Evolutionary conservation across 1,140 invertebrate species (phyloP), one percentile per base, ranked within the genome.

Genomic region (Globodera ellingtonae): DNA sequence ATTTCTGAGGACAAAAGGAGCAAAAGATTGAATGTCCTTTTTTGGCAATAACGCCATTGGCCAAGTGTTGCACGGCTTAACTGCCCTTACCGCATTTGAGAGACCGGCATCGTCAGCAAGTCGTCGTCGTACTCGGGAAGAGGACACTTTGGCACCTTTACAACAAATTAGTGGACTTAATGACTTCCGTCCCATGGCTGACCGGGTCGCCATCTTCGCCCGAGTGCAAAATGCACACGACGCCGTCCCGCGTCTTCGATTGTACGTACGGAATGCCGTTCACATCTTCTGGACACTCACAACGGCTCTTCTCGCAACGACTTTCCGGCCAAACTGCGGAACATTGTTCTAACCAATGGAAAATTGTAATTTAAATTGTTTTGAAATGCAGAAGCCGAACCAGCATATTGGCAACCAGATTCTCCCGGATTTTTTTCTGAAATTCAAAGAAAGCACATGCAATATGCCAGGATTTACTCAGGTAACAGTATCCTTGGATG

Each of bases 101-200:
- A 89, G 9, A 89, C 88, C n/a, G 86, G 86, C 86, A 88, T 88
- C 0, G 86, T 88, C 6, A 88, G 72, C 47, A 88, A 73, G 72
- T 88, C 86, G 69, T 88, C 86, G 72, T 88, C 86, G 62, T 88
- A 88, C 78, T 89, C 89, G 72, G 87, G 89, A 9, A 89, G 69
- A 47, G 87, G 87, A 69, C 87, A 87, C 73, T 83, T 86, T 8
- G 86, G 84, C 9, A 88, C 67, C 67, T 70, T 2, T 18, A 62
- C 50, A 52, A 52, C 10, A 7, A 52, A 52, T 52, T 4, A 52
- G 0, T 70, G 67, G 24, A 44, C 8, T 52, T 13, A 52, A 52
- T 52, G 10, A 52, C 7, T 52, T 52, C 35, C 35, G n/a, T 9
- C 66, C 35, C 8, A 21, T 67, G 66, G 50, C 56, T 47, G 7